Percentiles rank a stretch among this genome's conserved stretches.
phyloP scores from a whole-genome alignment of 1,140 invertebrate genomes.

The Galendromus occidentalis region DNA sequence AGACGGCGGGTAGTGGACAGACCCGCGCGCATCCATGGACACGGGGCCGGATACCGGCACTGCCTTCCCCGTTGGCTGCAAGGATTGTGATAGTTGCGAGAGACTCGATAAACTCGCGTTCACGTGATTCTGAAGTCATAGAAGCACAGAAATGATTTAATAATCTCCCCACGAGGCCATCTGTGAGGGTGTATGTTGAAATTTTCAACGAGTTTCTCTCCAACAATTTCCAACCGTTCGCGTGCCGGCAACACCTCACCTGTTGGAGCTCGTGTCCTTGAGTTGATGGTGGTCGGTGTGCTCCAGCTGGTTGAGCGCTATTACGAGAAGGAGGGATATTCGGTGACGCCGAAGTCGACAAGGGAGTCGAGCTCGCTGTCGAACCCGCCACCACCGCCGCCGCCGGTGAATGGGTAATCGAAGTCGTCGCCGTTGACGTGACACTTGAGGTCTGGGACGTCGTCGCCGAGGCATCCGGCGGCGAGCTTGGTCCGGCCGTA shows the following conservation, averaged over 20 bases:
- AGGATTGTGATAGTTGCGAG: not conserved
- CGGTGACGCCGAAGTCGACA: too few relatives aligned
- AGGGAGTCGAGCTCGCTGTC: not conserved
- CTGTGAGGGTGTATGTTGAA: not conserved
- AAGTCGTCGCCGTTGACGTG: not conserved
- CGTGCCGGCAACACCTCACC: not conserved
- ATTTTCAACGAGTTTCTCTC: not conserved
- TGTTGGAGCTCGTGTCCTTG: not conserved
- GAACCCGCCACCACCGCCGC: not conserved
- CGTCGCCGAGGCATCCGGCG: not conserved
- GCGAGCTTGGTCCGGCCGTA: not conserved
- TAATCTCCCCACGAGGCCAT: not conserved
- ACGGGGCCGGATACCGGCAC: not conserved
- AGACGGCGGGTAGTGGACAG: not conserved
- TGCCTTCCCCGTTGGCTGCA: not conserved
- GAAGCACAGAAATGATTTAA: not conserved
- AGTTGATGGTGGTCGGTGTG: too few relatives aligned
- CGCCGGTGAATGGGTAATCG: not conserved
- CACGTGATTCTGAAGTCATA: not conserved
- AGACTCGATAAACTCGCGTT: conserved; percentile 7
- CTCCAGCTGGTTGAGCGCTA: too few relatives aligned
- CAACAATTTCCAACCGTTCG: not conserved
- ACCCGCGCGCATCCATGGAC: not conserved
- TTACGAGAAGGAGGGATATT: too few relatives aligned
- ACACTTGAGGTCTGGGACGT: not conserved